Conservation (phyloP, 2,888 invertebrate genomes). For the Trichogramma dendrolimi region DNA sequence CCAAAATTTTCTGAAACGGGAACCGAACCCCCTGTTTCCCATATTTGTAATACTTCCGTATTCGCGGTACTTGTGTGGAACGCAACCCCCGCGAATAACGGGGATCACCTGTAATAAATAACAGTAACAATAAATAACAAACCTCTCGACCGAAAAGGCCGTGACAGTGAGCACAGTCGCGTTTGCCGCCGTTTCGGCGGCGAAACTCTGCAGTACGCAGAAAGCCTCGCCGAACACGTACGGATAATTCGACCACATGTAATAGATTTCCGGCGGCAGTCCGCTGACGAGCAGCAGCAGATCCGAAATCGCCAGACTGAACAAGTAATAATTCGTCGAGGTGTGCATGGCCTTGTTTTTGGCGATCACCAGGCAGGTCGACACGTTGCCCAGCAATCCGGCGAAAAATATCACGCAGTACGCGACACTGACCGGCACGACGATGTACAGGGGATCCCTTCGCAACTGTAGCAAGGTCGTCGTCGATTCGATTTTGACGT, state of each 20-base stretch:
- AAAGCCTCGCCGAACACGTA: conserved; percentile 74
- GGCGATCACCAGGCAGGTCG: conserved; percentile 75
- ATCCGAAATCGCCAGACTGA: conserved; percentile 76
- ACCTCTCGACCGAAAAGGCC: conserved; percentile 84
- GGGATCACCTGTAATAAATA: background rate
- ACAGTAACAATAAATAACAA: conserved; percentile 8
- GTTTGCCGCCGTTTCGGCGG: conserved; percentile 81
- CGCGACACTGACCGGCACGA: conserved; percentile 64
- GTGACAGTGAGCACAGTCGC: conserved; percentile 84
- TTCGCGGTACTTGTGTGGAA: no score
- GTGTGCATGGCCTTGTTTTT: conserved; percentile 78
- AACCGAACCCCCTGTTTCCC: no score
- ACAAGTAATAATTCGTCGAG: conserved; percentile 78
- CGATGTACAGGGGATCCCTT: conserved; percentile 59
- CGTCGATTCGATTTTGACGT: no score
- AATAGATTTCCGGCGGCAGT: conserved; percentile 74
- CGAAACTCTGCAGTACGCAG: conserved; percentile 69
- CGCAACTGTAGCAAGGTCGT: no score
- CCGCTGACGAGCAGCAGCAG: conserved; percentile 70
- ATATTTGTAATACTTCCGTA: no score
- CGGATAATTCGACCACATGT: conserved; percentile 69
- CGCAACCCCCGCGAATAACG: no score
- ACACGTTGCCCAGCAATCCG: conserved; percentile 73
- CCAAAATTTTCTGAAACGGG: no score
- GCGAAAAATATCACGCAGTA: conserved; percentile 69